Base-by-base conservation (phyloP, 2,888 invertebrate species). In the Yponomeuta plumbellus region DNA sequence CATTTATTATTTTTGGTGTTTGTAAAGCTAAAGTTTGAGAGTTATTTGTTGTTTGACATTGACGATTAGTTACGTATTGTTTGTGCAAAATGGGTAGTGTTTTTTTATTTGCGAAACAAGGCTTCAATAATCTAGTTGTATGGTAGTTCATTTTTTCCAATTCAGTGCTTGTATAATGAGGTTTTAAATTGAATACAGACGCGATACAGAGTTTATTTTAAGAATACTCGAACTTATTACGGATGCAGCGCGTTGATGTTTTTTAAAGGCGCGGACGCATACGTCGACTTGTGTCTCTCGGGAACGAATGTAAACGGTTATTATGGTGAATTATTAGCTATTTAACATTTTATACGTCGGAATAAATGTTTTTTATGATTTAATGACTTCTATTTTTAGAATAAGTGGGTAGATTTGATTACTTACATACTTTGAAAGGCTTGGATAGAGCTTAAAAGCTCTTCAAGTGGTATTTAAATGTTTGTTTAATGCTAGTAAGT, bases 201-300 rank as follows among this genome's bases (percentile, higher is more conserved):
- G 21, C 23, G 26, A 61, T 26, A 61, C 26, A 17, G 22, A 34
- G 21, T 61, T 26, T 26, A 61, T 61, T 61, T 61, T 23, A 61
- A 61, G 61, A 61, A 34, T 66, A 34, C 23, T 44, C 23, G 26
- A 52, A 66, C 65, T 65, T 65, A 65, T 71, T 70, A 68, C 68
- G 71, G 74, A 76, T 72, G 73, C 71, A 70, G 70, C 81, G 81
- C 85, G 85, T 86, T 86, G 83, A 84, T 78, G 81, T 84, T 80
- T 75, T 81, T 83, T 71, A 68, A 66, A 72, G 71, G 71, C 70
- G 67, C 70, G 61, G 34, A 61, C 23, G 21, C 23, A 65, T 20
- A n/a, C 44, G 11, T 11, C 20, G 52, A 44, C 40, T 40, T 40
- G 40, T 39, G 39, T 39, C 63, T 63, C 73, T 72, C 72, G 73